Conservation (phyloP, 2,113 vertebrate genomes). For the Muscicapa adusta region DNA sequence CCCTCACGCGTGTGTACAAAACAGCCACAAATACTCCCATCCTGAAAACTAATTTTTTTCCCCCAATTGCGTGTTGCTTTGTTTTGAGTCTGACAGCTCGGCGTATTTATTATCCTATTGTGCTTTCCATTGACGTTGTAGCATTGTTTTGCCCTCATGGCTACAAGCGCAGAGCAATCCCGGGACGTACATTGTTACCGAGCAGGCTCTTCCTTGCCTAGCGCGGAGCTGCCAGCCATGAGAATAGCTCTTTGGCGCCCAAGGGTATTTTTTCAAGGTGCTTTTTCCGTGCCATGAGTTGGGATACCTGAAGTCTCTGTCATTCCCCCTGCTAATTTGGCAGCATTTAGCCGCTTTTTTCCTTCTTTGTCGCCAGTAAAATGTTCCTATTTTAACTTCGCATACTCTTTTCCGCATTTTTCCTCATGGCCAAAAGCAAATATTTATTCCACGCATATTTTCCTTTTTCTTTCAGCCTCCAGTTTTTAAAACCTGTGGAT, state of each 20-base stretch:
- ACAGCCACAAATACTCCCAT: not conserved
- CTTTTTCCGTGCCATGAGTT: not conserved
- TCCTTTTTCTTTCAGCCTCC: constrained; percentile 48
- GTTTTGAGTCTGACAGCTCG: constrained; percentile 45
- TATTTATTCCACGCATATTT: constrained; percentile 72
- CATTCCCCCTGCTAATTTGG: not conserved
- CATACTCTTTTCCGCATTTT: constrained; percentile 59
- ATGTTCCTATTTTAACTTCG: not conserved
- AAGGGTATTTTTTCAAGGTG: not conserved
- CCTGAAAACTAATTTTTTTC: not conserved
- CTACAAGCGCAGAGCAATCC: constrained; percentile 39
- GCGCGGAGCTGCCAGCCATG: constrained; percentile 51
- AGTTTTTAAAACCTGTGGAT: constrained; percentile 57
- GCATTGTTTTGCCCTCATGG: constrained; percentile 54
- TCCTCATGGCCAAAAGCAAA: constrained; percentile 71
- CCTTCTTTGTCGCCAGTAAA: constrained; percentile 22
- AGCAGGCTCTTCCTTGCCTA: constrained; percentile 54
- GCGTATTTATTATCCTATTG: constrained; percentile 64
- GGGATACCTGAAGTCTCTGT: not conserved
- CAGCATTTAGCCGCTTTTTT: not conserved
- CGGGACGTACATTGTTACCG: constrained; percentile 38
- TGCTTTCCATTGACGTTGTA: constrained; percentile 50
- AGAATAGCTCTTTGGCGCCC: not conserved
- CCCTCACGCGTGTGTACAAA: not conserved
- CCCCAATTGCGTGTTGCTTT: not conserved